These are phyloP conservation scores for Sphaerophoria taeniata DNA, from an alignment of 2,888 invertebrate genomes.

Conservation along the genomic window DNA sequence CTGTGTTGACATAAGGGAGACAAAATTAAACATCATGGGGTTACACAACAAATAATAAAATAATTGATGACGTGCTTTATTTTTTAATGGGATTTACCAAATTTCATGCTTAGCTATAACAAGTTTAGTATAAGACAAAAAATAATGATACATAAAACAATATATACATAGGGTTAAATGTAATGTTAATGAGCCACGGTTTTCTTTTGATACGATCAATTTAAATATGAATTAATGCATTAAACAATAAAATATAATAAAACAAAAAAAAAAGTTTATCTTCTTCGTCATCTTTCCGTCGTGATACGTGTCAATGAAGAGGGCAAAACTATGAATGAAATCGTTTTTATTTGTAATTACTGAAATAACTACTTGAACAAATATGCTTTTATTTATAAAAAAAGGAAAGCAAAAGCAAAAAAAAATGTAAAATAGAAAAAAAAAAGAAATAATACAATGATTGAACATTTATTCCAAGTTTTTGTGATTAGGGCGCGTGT, in stretches of 20 bases:
- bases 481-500: constrained; percentile 71
- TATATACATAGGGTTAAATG: constrained; percentile 36
- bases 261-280: constrained; percentile 7
- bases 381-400: constrained; percentile 54
- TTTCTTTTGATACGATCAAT: constrained; percentile 71
- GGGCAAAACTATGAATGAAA: constrained; percentile 45
- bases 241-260: background rate
- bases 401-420: constrained; percentile 22
- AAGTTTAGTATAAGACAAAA: constrained; percentile 50
- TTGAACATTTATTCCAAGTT: constrained; percentile 67
- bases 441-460: constrained; percentile 18
- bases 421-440: constrained; percentile 52
- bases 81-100: constrained; percentile 67
- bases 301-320: constrained; percentile 66
- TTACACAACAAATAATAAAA: constrained; percentile 47
- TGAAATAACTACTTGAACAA: constrained; percentile 40
- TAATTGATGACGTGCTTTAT: constrained; percentile 73
- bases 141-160: constrained; percentile 34
- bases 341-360: constrained; percentile 60
- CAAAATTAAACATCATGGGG: constrained; percentile 52
- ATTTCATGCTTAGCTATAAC: constrained; percentile 66
- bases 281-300: constrained; percentile 65
- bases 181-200: constrained; percentile 57
- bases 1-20: constrained; percentile 25
- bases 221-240: constrained; percentile 45